A percentile compares a stretch with the other conserved stretches of the same genome.
Conservation (phyloP, 1,140 invertebrate genomes). For the Diorhabda carinulata region DNA sequence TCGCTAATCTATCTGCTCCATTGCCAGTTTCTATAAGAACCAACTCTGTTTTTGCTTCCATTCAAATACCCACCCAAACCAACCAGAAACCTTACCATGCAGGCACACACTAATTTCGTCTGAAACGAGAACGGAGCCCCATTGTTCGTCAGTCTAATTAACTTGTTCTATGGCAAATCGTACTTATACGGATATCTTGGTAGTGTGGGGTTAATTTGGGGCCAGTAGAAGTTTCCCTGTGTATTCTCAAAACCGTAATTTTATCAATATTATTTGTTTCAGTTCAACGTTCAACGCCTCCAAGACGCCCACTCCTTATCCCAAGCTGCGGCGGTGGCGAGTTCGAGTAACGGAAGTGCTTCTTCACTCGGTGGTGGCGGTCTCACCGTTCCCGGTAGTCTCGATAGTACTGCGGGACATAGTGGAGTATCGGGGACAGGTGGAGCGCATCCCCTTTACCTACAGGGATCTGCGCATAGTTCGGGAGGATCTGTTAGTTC, state of each 20-base stretch:
- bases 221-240: too few species aligned
- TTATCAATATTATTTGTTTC: slow-evolving; percentile 25
- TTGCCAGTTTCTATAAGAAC: too few species aligned
- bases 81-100: too few species aligned
- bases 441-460: slow-evolving; percentile 35
- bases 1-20: too few species aligned
- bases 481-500: slow-evolving; percentile 45
- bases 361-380: slow-evolving; percentile 31
- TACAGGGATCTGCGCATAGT: slow-evolving; percentile 42
- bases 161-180: too few species aligned
- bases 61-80: too few species aligned
- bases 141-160: too few species aligned
- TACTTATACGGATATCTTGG: too few species aligned
- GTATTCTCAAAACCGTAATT: background rate
- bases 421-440: slow-evolving; percentile 8
- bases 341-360: slow-evolving; percentile 27
- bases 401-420: slow-evolving; percentile 28
- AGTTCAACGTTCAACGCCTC: slow-evolving; percentile 45
- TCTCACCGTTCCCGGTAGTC: slow-evolving; percentile 25
- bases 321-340: slow-evolving; percentile 27
- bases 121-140: too few species aligned
- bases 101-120: too few species aligned
- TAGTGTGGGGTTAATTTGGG: too few species aligned
- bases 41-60: too few species aligned
- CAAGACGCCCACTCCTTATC: slow-evolving; percentile 43